Base-by-base conservation (phyloP, 2,797 vertebrate species). In the Chelidonichthys spinosus region DNA sequence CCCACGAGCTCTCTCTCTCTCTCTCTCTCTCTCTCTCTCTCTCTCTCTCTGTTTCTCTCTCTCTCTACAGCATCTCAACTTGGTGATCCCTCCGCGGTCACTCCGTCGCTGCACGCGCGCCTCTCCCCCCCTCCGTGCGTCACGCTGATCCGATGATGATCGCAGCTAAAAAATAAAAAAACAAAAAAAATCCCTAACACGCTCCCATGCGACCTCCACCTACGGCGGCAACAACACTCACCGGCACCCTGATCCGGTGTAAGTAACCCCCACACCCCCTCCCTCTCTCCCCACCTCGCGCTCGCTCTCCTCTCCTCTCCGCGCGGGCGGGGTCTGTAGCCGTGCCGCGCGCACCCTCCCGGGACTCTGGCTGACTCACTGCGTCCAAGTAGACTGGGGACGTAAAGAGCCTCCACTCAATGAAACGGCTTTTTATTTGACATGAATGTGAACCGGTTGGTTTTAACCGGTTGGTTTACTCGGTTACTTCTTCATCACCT, bases 361-460 rank as follows among this genome's bases (percentile, higher is more conserved):
- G 87, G 73, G 87, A 85, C 73, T 49, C 52, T 69, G 78, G 65
- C 84, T 88, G 87, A 88, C 79, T 90, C 89, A 89, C 88, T 78
- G 79, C 53, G 75, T 65, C 69, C 67, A 11, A 39, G 49, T 56
- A 33, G 63, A 14, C 50, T 8, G 17, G 14, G 47, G 25, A 62
- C 44, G 76, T 40, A 11, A 55, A 56, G 64, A 83, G 1, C 53
- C 10, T 42, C 44, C 33, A 54, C 11, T 35, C 52, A 42, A 64
- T 78, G 74, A 70, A 75, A 75, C 52, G 56, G n/a, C n/a, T n/a
- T n/a, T n/a, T n/a, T n/a, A n/a, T n/a, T n/a, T n/a, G n/a, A n/a
- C n/a, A n/a, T n/a, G n/a, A n/a, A n/a, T n/a, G n/a, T n/a, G n/a
- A n/a, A n/a, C n/a, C n/a, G n/a, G n/a, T n/a, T n/a, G n/a, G n/a